phyloP scores from a whole-genome alignment of 2,888 invertebrate species.

The Philereme transversata region DNA sequence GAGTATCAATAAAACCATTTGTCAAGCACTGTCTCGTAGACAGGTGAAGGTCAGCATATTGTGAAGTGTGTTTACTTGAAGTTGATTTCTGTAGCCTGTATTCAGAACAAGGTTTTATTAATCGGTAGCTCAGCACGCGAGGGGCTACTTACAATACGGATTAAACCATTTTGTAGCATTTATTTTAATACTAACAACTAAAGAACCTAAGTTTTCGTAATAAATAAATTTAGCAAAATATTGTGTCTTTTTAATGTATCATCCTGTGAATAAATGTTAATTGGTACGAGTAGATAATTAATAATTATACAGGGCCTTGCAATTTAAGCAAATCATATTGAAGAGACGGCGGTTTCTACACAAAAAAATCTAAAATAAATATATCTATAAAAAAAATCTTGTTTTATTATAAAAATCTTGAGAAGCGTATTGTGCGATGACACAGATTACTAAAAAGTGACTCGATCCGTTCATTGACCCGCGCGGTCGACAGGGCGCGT shows the following conservation, averaged over 20 bases:
- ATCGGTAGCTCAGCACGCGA: conserved; percentile 8
- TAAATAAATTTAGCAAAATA: conserved; percentile 10
- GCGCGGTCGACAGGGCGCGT: too few species aligned
- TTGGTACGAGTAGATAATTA: too few species aligned
- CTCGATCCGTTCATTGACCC: too few species aligned
- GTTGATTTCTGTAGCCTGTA: background rate
- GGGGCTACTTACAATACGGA: conserved; percentile 7
- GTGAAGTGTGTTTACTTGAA: background rate
- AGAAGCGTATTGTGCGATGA: too few species aligned
- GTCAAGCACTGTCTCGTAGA: background rate
- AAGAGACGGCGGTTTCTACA: too few species aligned
- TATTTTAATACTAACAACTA: conserved; percentile 26
- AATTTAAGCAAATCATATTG: too few species aligned
- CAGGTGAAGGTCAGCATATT: background rate
- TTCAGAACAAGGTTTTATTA: conserved; percentile 10
- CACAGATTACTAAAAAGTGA: too few species aligned
- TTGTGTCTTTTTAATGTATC: background rate
- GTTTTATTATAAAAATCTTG: too few species aligned
- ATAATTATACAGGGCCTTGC: too few species aligned
- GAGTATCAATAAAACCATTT: background rate
- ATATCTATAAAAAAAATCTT: too few species aligned
- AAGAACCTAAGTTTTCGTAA: conserved; percentile 28
- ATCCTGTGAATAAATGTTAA: too few species aligned
- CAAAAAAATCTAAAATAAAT: too few species aligned
- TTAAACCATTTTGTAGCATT: conserved; percentile 27